A percentile compares a stretch with the other conserved stretches of the same genome.
Conservation (phyloP, 1,140 invertebrate genomes). For the Tribolium castaneum region DNA sequence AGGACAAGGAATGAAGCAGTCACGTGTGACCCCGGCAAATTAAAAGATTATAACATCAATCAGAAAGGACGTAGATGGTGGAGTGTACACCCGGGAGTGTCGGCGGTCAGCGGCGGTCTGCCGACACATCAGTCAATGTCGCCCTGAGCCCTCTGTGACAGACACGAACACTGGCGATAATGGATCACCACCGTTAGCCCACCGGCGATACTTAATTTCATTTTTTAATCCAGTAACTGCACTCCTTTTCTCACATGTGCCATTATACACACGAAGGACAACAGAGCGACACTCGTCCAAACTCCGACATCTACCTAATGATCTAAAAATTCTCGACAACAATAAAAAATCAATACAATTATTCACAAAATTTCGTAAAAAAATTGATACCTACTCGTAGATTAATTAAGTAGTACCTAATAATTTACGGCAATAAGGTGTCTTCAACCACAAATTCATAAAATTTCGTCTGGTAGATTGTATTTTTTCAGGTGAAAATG, state of each 20-base stretch:
- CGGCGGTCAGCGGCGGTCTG: conserved; percentile 39
- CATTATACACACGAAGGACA: conserved; percentile 5
- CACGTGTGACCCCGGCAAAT: conserved; percentile 40
- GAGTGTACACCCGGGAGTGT: conserved; percentile 25
- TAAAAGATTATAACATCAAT: conserved; percentile 46
- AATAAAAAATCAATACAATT: too few relatives aligned
- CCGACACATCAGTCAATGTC: conserved; percentile 44
- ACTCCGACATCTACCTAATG: too few relatives aligned
- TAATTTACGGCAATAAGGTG: too few relatives aligned
- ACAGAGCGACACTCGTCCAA: too few relatives aligned
- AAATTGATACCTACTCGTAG: too few relatives aligned
- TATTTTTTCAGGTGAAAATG: too few relatives aligned
- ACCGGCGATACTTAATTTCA: conserved; percentile 39
- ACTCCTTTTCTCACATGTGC: conserved; percentile 4
- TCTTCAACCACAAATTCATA: too few relatives aligned
- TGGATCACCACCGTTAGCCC: conserved; percentile 42
- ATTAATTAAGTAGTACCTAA: too few relatives aligned
- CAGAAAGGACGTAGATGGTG: conserved; percentile 38
- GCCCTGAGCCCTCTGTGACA: conserved; percentile 25
- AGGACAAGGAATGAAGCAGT: conserved; percentile 28
- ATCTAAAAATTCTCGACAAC: too few relatives aligned
- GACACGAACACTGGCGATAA: conserved; percentile 42
- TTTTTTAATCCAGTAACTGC: conserved; percentile 32
- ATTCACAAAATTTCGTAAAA: too few relatives aligned
- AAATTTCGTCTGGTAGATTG: too few relatives aligned